A percentile compares a stretch with the other conserved stretches of the same genome.
phyloP scores from a whole-genome alignment of 2,113 vertebrate species.

The Cyprinodon tularosa region DNA sequence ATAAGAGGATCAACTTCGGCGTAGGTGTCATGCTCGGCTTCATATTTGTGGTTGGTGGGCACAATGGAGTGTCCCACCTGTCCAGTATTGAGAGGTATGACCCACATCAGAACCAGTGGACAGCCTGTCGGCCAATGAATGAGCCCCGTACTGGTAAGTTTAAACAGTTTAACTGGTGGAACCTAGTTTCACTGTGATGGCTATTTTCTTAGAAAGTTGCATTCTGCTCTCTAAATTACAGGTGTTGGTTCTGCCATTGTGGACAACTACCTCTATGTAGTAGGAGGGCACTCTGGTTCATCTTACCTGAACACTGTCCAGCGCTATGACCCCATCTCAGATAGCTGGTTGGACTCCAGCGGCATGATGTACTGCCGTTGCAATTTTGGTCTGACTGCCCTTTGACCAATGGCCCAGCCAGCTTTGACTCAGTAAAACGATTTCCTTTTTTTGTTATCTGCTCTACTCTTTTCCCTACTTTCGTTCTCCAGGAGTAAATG shows the following conservation, averaged over 20 bases:
- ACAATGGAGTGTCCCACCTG: constrained; percentile 96
- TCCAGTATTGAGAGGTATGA: constrained; percentile 98
- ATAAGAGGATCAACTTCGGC: constrained; percentile 98
- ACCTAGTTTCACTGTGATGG: neutral
- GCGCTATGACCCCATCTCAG: constrained; percentile 92
- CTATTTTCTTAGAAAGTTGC: neutral
- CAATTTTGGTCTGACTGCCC: constrained; percentile 96
- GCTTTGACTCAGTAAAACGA: constrained; percentile 55
- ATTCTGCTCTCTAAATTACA: constrained; percentile 43
- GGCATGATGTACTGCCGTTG: constrained; percentile 97
- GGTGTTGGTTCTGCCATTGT: constrained; percentile 95
- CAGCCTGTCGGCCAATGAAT: constrained; percentile 94
- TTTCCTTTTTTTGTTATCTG: constrained; percentile 58
- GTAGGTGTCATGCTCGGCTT: constrained; percentile 97
- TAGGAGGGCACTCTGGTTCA: constrained; percentile 96
- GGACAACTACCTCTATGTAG: constrained; percentile 96
- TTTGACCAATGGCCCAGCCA: constrained; percentile 83
- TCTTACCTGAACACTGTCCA: constrained; percentile 97
- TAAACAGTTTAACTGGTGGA: neutral
- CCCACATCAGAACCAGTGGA: constrained; percentile 98
- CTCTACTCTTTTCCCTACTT: constrained; percentile 41
- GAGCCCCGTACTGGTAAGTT: constrained; percentile 94
- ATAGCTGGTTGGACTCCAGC: constrained; percentile 94
- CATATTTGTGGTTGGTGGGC: constrained; percentile 97
- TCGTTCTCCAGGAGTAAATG: constrained; percentile 62